These are phyloP conservation scores for Leucopsar rothschildi DNA, from an alignment of 2,113 vertebrate species.

Conservation along the genomic window DNA sequence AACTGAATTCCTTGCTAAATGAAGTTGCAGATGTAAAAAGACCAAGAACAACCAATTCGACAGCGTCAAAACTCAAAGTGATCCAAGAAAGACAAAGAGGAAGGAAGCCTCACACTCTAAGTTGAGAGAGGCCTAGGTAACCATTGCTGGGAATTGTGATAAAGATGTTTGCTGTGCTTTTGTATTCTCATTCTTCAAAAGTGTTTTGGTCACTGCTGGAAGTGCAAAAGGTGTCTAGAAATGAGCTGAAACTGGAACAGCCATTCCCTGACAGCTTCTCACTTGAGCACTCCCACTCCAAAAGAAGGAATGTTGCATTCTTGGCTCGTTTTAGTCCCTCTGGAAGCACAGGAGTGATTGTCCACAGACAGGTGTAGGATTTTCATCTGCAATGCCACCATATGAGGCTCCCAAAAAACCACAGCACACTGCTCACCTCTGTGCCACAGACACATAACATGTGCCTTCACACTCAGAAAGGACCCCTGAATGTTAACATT, in stretches of 20 bases:
- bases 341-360: background rate
- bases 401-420: background rate
- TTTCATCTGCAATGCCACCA: background rate
- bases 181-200: background rate
- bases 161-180: background rate
- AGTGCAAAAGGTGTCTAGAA: background rate
- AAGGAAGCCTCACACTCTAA: background rate
- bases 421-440: background rate
- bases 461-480: background rate
- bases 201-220: background rate
- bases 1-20: background rate
- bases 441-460: background rate
- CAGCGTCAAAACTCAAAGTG: background rate
- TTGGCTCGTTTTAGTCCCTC: background rate
- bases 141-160: background rate
- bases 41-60: background rate
- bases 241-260: background rate
- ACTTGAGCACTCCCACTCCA: rapidly evolving
- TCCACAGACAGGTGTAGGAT: background rate
- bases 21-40: background rate
- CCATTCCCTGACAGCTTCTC: background rate
- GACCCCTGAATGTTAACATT: background rate
- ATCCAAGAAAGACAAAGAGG: background rate
- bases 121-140: background rate
- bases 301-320: background rate